Conservation (phyloP, 2,888 invertebrate species). For the Tolmerus cingulatus region DNA sequence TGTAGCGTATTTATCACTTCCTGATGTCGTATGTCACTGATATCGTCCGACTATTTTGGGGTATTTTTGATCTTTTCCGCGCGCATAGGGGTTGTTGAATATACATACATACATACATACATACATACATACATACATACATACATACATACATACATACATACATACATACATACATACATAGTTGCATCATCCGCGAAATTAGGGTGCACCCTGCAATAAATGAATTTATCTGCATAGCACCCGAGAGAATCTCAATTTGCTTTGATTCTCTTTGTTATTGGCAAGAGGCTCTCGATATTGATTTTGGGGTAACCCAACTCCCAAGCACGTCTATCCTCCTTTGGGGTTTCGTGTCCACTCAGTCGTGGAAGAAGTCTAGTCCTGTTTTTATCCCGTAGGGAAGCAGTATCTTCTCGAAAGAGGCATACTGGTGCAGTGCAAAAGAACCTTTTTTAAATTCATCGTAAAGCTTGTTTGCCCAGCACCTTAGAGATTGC, state of each 20-base stretch:
- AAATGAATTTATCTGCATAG: slow-evolving; percentile 34
- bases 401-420: background rate
- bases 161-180: too few species aligned
- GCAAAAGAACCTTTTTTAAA: background rate
- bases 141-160: too few species aligned
- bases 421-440: background rate
- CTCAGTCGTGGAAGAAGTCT: background rate
- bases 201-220: slow-evolving; percentile 17
- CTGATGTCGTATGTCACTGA: slow-evolving; percentile 20
- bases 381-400: background rate
- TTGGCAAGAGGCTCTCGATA: background rate
- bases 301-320: background rate
- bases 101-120: too few species aligned
- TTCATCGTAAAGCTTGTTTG: background rate
- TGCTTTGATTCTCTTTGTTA: slow-evolving; percentile 9
- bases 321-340: background rate
- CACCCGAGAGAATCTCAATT: slow-evolving; percentile 4
- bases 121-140: too few species aligned
- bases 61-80: background rate
- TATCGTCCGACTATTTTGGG: background rate
- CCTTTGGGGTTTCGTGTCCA: background rate
- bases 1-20: slow-evolving; percentile 37
- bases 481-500: background rate
- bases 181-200: background rate
- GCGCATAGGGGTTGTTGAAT: background rate